These are phyloP conservation scores for Aricia artaxerxes DNA, from an alignment of 2,888 invertebrate genomes.

Conservation along the genomic window DNA sequence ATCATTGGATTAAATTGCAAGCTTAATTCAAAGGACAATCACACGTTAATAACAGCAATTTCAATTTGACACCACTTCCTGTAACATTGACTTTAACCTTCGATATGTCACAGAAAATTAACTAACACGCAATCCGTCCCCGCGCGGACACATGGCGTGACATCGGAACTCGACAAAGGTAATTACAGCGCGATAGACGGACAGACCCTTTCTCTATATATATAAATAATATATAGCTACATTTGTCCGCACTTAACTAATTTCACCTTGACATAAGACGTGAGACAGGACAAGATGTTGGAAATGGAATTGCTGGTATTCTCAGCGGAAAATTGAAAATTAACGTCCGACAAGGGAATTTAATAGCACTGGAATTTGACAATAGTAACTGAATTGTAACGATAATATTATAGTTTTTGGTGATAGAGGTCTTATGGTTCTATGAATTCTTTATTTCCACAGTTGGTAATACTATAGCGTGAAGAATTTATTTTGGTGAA, in stretches of 20 bases:
- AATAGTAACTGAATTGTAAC: not conserved
- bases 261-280: slow-evolving; percentile 15
- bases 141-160: slow-evolving; percentile 75
- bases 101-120: slow-evolving; percentile 24
- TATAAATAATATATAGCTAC: too few species aligned
- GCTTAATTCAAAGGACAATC: not conserved
- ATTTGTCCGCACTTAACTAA: not conserved
- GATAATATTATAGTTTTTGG: not conserved
- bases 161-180: slow-evolving; percentile 64
- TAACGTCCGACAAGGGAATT: not conserved
- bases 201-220: slow-evolving; percentile 57
- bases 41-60: not conserved
- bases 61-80: not conserved
- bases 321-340: not conserved
- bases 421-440: not conserved
- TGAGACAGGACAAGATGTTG: not conserved
- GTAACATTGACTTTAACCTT: not conserved
- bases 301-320: slow-evolving; percentile 7
- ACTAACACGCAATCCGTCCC: slow-evolving; percentile 50
- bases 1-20: not conserved
- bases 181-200: slow-evolving; percentile 74
- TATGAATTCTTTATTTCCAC: too few species aligned
- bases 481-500: too few species aligned
- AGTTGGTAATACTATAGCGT: too few species aligned
- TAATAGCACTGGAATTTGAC: not conserved